Conservation (phyloP, 2,797 vertebrate genomes). For the Peromyscus aztecus region DNA sequence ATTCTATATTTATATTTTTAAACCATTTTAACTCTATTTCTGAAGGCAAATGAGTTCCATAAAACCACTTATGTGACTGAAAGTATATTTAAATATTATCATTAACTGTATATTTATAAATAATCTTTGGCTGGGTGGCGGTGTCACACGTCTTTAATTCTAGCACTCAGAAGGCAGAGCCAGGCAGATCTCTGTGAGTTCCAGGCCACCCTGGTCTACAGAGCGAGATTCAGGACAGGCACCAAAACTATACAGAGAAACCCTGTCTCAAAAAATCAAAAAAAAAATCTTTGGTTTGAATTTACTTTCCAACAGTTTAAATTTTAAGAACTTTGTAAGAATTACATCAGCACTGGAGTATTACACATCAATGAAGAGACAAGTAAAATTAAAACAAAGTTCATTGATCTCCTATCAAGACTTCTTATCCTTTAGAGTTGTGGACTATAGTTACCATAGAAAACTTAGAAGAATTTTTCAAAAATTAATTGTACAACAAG, state of each 20-base stretch:
- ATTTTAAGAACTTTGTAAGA: constrained; percentile 49
- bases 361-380: background rate
- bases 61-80: background rate
- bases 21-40: background rate
- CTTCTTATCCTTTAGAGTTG: background rate
- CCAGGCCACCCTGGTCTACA: too few species aligned
- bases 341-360: background rate
- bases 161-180: too few species aligned
- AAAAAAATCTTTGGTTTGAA: background rate
- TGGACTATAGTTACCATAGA: background rate
- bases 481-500: constrained; percentile 13
- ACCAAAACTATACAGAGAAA: too few species aligned
- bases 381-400: constrained; percentile 22
- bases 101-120: background rate
- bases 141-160: too few species aligned
- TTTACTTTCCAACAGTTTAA: constrained; percentile 48
- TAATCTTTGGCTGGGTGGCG: too few species aligned
- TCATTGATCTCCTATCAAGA: background rate
- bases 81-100: background rate
- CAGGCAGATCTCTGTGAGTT: too few species aligned
- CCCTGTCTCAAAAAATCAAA: too few species aligned
- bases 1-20: background rate
- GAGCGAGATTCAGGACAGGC: too few species aligned
- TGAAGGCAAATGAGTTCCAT: background rate
- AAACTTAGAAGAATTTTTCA: background rate